Evolutionary conservation across 2,113 vertebrate genomes (phyloP), one percentile per base, ranked within the genome.

Genomic region (Lota lota): DNA sequence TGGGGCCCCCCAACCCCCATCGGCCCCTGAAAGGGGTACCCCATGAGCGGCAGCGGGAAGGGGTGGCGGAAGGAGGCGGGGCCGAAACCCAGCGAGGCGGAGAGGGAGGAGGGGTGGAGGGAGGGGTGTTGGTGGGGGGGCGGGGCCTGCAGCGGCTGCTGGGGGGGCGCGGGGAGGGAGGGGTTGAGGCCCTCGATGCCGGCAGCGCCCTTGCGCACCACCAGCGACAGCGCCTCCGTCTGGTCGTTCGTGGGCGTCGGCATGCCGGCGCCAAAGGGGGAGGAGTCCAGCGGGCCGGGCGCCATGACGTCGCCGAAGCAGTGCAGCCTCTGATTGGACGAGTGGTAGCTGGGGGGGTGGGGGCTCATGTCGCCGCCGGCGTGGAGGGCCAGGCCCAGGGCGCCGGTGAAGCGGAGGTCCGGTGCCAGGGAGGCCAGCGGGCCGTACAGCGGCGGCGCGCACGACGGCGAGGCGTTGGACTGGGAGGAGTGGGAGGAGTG

Each of bases 251-350:
- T 85, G 0, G 95, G 94, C 86, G 96, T 85, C 36, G 89, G 79
- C 22, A 83, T 93, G 66, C 92, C 87, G 0, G 3, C 28, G 28
- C 28, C 40, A 2, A 47, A 47, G 40, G 40, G 40, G 40, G 99
- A 99, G 2, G 94, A 93, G 85, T 98, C 95, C 5, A 97, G 88
- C 3, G 96, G 95, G 82, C 93, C 97, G 66, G 97, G 95, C 89
- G 97, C 95, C 81, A 99, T 96, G 73, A 97, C 95, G 4, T 99
- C 97, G 56, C 95, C 93, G 0, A 99, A 99, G 90, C 97, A 99
- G 85, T 98, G 97, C 83, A 98, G 92, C 90, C 95, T 94, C 85
- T 95, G 95, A 91, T 93, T 96, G 87, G 96, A 89, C 16, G 96
- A 93, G 89, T 96, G 97, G 88, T 97, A 98, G 87, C 94, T 95